phyloP scores from a whole-genome alignment of 2,888 invertebrate species.

The Pycnomerus fuliginosus region DNA sequence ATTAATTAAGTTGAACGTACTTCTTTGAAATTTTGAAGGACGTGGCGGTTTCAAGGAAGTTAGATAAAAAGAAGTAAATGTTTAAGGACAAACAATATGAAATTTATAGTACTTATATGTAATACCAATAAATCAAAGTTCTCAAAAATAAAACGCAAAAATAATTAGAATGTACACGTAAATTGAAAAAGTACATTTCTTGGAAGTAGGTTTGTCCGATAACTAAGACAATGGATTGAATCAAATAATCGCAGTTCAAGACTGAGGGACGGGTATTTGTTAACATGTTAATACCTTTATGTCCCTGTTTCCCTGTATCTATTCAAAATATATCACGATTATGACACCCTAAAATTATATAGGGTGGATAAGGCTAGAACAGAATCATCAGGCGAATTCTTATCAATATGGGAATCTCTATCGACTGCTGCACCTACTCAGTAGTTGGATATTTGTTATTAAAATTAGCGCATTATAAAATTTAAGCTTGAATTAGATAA shows the following conservation, averaged over 20 bases:
- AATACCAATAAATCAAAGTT: too few species aligned
- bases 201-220: conserved; percentile 10
- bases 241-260: conserved; percentile 24
- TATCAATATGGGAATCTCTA: neutral
- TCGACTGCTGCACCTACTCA: too few species aligned
- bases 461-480: too few species aligned
- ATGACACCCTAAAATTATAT: conserved; percentile 19
- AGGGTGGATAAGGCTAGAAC: conserved; percentile 2
- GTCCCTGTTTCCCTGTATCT: conserved; percentile 23
- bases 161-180: conserved; percentile 3
- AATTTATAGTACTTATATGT: too few species aligned
- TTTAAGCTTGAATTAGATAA: conserved; percentile 16
- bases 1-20: too few species aligned
- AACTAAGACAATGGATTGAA: conserved; percentile 16
- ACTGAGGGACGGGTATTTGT: conserved; percentile 22
- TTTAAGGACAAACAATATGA: too few species aligned
- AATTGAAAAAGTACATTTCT: conserved; percentile 14
- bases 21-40: too few species aligned
- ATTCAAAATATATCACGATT: conserved; percentile 22
- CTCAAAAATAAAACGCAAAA: neutral
- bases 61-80: too few species aligned
- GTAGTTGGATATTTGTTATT: too few species aligned
- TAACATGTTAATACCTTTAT: conserved; percentile 25
- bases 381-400: neutral
- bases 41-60: too few species aligned